Percentiles rank a stretch among this genome's conserved stretches.
Evolutionary conservation across 2,797 vertebrate species (phyloP).

Genomic region (Eidolon dupreanum): DNA sequence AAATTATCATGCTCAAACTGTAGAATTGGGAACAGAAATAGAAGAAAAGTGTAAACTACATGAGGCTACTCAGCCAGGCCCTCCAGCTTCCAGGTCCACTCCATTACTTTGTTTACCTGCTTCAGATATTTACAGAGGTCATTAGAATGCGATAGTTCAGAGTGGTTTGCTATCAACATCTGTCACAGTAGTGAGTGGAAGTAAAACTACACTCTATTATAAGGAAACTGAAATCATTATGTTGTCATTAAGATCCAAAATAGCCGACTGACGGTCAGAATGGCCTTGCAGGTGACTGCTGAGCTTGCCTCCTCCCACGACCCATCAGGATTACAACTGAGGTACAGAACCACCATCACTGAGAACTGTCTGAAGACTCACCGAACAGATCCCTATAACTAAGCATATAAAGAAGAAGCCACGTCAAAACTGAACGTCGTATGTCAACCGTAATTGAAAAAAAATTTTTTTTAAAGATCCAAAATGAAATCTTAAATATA

Average conservation of each 20-base stretch:
- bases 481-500: not conserved
- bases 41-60: not conserved
- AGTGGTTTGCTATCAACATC: fast-evolving
- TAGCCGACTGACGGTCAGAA: not conserved
- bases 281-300: not conserved
- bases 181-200: not conserved
- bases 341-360: not conserved
- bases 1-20: fast-evolving
- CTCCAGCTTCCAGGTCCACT: not conserved
- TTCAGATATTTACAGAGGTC: not conserved
- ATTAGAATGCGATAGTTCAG: not conserved
- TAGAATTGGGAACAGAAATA: not conserved
- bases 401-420: not conserved
- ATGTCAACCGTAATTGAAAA: not conserved
- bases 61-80: not conserved
- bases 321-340: not conserved
- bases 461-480: not conserved
- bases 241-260: not conserved
- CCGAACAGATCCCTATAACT: not conserved
- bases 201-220: fast-evolving
- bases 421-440: not conserved
- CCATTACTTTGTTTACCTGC: not conserved
- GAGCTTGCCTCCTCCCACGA: not conserved
- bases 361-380: not conserved
- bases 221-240: not conserved